These are phyloP conservation scores for Eunapius fragilis DNA, from an alignment of 37 sponge, comb jelly and placozoan species.

Conservation along the genomic window DNA sequence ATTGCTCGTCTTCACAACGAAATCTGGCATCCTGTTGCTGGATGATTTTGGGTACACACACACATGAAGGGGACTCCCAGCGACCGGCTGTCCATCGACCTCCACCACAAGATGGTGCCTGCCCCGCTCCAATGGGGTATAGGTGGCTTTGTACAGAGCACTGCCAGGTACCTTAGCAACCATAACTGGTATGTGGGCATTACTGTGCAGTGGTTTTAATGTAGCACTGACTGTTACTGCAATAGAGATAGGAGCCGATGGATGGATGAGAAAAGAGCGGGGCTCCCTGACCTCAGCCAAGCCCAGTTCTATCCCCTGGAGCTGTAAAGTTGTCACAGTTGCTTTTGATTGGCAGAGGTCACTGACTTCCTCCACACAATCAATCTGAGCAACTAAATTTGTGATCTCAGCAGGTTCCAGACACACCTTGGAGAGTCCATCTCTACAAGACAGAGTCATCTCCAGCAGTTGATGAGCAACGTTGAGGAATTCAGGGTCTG, in stretches of 20 bases:
- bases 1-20: background rate
- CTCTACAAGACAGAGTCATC: background rate
- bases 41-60: background rate
- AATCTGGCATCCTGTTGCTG: background rate
- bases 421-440: background rate
- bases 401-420: constrained; percentile 1
- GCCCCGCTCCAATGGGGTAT: constrained; percentile 29
- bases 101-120: constrained; percentile 9
- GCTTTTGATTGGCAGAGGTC: constrained; percentile 8
- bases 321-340: constrained; percentile 3
- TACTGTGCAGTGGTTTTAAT: constrained; percentile 19
- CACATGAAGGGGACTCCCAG: constrained; percentile 13
- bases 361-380: background rate
- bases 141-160: constrained; percentile 28
- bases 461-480: background rate
- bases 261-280: background rate
- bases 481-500: background rate
- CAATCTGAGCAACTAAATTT: constrained; percentile 20
- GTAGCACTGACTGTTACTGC: constrained; percentile 8
- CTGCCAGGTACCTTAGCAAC: constrained; percentile 19
- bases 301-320: background rate
- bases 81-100: constrained; percentile 7
- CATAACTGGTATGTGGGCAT: background rate
- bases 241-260: constrained; percentile 5
- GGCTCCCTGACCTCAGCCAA: background rate